phyloP scores from a whole-genome alignment of 2,113 vertebrate genomes.

The Lamprotornis superbus region DNA sequence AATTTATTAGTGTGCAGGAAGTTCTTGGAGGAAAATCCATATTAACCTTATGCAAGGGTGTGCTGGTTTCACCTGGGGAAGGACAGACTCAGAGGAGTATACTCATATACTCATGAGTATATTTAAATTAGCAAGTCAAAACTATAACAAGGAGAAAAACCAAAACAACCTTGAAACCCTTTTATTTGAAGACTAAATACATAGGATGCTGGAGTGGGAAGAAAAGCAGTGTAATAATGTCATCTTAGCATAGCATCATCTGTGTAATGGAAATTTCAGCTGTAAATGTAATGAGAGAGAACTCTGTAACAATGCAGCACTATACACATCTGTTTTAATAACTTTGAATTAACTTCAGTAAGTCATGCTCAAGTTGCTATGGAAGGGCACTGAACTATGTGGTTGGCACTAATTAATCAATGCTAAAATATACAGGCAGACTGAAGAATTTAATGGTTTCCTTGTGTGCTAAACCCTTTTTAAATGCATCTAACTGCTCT shows the following conservation, averaged over 20 bases:
- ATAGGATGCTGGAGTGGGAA: neutral
- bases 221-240: neutral
- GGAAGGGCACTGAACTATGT: neutral
- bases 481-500: neutral
- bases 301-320: neutral
- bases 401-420: neutral
- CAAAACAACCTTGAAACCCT: neutral
- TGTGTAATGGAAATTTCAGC: neutral
- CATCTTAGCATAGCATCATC: neutral
- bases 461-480: neutral
- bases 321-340: neutral
- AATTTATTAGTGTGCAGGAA: neutral
- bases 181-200: neutral
- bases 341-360: neutral
- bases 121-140: too few relatives aligned
- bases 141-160: neutral
- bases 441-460: neutral
- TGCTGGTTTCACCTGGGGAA: too few relatives aligned
- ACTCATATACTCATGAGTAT: too few relatives aligned
- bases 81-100: too few relatives aligned
- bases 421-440: neutral
- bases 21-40: neutral
- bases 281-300: neutral
- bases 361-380: neutral
- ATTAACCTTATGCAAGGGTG: neutral